Evolutionary conservation across 92 coral and sea anemone genomes (phyloP).

Genomic region (Zoanthus sociatus): DNA sequence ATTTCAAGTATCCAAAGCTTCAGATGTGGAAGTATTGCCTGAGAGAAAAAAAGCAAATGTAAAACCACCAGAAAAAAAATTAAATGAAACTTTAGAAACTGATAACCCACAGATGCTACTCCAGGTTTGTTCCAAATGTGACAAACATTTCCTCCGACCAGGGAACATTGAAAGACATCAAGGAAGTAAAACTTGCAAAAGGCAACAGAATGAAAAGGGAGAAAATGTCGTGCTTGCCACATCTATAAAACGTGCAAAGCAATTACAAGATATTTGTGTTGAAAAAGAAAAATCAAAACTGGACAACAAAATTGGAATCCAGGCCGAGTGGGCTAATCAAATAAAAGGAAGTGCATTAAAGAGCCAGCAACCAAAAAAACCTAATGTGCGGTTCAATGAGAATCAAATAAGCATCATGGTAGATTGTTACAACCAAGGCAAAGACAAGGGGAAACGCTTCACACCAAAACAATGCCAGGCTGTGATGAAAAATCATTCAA

Average conservation of each 20-base stretch:
- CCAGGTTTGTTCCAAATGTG: background rate
- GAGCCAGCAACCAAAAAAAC: constrained; percentile 35
- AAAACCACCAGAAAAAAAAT: background rate
- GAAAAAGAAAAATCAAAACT: constrained; percentile 21
- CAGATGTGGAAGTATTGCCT: constrained; percentile 3
- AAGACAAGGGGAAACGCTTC: constrained; percentile 27
- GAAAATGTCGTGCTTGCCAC: constrained; percentile 11
- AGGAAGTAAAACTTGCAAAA: constrained; percentile 4
- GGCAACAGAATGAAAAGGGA: background rate
- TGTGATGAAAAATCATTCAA: constrained; percentile 6
- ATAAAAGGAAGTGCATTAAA: constrained; percentile 27
- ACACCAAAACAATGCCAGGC: constrained; percentile 10
- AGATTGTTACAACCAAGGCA: constrained; percentile 23
- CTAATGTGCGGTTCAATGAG: constrained; percentile 4
- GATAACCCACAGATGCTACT: background rate
- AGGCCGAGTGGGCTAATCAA: constrained; percentile 2
- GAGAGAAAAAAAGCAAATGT: background rate
- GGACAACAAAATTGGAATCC: background rate
- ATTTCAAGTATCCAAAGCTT: constrained; percentile 9
- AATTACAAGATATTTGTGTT: background rate
- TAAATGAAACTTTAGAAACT: background rate
- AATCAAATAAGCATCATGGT: constrained; percentile 26
- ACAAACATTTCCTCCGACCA: constrained; percentile 18
- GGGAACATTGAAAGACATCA: constrained; percentile 19
- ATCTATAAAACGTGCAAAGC: constrained; percentile 19